Evolutionary conservation across 2,888 invertebrate genomes (phyloP).

Genomic region (Cephus nigrinus): DNA sequence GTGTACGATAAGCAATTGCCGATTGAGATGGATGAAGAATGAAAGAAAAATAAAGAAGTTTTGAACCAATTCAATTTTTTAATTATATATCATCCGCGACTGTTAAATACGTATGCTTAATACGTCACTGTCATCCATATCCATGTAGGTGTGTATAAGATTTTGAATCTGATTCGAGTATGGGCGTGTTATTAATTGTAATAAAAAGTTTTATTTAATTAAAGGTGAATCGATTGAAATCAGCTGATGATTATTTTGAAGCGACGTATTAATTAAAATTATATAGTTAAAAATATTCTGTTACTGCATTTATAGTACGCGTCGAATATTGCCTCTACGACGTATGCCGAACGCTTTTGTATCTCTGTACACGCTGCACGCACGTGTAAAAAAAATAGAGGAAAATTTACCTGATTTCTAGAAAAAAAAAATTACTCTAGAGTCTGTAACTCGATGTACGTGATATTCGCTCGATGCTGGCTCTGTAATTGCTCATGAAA

Average conservation of each 20-base stretch:
- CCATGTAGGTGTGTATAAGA: too few relatives aligned
- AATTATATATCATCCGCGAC: too few relatives aligned
- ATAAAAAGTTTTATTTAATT: too few relatives aligned
- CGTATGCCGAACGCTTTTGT: neutral
- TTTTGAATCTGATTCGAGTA: too few relatives aligned
- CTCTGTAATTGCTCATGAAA: neutral
- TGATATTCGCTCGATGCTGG: neutral
- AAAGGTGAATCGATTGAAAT: neutral
- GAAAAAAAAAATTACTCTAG: neutral
- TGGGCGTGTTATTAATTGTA: too few relatives aligned
- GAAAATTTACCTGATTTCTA: neutral
- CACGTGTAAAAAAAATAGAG: neutral
- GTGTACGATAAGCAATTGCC: neutral
- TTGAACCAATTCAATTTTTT: neutral
- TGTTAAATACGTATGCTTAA: too few relatives aligned
- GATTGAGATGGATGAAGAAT: neutral
- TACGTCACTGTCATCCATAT: too few relatives aligned
- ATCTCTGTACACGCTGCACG: neutral
- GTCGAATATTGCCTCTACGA: neutral
- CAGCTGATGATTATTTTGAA: neutral
- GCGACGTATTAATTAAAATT: neutral
- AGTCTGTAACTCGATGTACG: neutral
- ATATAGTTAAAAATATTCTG: neutral
- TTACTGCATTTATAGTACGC: neutral
- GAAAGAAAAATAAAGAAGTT: neutral